Base-by-base conservation (phyloP, 2,113 vertebrate genomes). In the Alethe castanea region DNA sequence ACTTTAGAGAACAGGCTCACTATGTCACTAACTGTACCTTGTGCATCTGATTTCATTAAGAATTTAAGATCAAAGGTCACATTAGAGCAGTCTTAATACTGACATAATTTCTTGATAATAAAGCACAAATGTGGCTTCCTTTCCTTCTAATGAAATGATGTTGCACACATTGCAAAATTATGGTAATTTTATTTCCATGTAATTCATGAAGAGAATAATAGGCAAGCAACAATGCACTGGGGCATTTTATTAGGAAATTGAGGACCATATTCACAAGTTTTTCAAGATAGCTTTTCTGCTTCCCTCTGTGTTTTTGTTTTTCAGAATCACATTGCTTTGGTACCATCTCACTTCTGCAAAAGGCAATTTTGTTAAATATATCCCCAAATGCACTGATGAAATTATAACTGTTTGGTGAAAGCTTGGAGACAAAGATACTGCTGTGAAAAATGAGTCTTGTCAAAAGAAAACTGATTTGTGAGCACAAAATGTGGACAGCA, bases 401-500 rank as follows among this genome's bases (percentile, higher is more conserved):
- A 96, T 98, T 98, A 97, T 88, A 97, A 93, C 96, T 96, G 52
- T 83, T 97, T 94, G 97, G 97, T 86, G 96, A 94, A 95, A 86
- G 96, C 95, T 88, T 92, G 45, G 90, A 97, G 94, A 96, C 25
- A 2, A 91, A 87, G 95, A 97, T 33, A 93, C 77, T 88, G 81
- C 80, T 1, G 28, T 98, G 97, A 98, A 97, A 98, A 98, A 98
- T 97, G 98, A 97, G 89, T 66, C 89, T 76, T 71, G 94, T 98
- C 97, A 97, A 90, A 87, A 95, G 82, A 95, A 98, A 97, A 96
- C 91, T 96, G 97, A 98, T 97, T 98, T 76, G 88, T 93, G 94
- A 95, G 97, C 91, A 90, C 94, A 92, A 95, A 97, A 92, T 64
- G 56, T 10, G 35, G 94, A 59, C 92, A 64, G 79, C 2, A 12